Evolutionary conservation across 1,140 invertebrate species (phyloP).

Genomic region (Fragariocoptes setiger): DNA sequence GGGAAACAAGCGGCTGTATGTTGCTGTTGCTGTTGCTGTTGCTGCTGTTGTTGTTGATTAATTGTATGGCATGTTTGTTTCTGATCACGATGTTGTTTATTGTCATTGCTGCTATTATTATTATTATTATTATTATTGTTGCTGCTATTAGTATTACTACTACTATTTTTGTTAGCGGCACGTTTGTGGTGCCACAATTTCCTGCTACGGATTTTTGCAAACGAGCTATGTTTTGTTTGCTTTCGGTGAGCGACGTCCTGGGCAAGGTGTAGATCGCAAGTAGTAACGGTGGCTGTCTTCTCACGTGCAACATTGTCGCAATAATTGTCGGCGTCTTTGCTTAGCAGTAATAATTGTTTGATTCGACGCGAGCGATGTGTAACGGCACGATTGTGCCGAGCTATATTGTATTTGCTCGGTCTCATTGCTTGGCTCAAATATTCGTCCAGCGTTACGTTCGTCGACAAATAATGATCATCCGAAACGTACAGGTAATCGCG

Average conservation of each 20-base stretch:
- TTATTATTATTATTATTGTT: neutral
- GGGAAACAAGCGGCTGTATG: neutral
- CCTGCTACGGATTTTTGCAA: neutral
- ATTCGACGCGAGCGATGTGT: neutral
- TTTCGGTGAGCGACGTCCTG: neutral
- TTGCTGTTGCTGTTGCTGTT: neutral
- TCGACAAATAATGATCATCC: neutral
- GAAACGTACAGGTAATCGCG: neutral
- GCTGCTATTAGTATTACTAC: neutral
- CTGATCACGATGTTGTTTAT: too few species aligned
- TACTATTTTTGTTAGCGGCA: neutral
- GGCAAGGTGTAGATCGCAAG: neutral
- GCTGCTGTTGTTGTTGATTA: too few species aligned
- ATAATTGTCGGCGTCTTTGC: neutral
- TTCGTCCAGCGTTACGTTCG: neutral
- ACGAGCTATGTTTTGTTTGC: neutral
- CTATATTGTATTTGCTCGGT: neutral
- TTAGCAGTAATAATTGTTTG: neutral
- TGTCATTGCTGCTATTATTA: too few species aligned
- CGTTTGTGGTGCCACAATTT: neutral
- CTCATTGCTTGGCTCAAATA: neutral
- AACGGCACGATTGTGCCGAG: neutral
- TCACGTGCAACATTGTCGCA: neutral
- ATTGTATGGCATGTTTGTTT: too few species aligned
- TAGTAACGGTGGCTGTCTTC: neutral